Evolutionary conservation across 2,888 invertebrate genomes (phyloP), one percentile per base, ranked within the genome.

Genomic region (Rhopalosiphum nymphaeae): DNA sequence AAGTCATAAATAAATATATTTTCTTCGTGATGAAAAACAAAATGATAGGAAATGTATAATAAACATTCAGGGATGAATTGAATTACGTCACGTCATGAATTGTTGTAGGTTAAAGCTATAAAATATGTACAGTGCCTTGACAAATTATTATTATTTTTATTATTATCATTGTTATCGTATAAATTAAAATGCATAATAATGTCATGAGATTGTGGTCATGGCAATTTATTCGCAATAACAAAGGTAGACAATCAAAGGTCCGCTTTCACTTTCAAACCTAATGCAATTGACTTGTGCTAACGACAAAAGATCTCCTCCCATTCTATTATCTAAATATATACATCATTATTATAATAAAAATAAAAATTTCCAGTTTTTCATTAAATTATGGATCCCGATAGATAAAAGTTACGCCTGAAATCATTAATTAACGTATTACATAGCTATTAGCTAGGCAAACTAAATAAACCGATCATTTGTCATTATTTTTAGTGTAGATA

Each of bases 161-260:
- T 36, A 36, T 78, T 78, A 36, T 21, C 9, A 49, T 87, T 21
- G n/a, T 88, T 49, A 87, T 87, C 53, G n/a, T 87, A 53, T 87
- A 87, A 49, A 87, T 87, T 49, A 78, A 78, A 78, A 78, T 36
- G 36, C 36, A 78, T 36, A 78, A 78, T 36, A 78, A 78, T 78
- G 16, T 78, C 36, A 36, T 78, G 16, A 9, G 78, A 36, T 36
- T 78, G 78, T 78, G 36, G 67, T n/a, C 78, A 78, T 78, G 78
- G 36, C 78, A 78, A 21, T 78, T 36, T 36, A 78, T 36, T 36
- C 3, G 36, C 78, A 42, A 21, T 36, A 78, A 78, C 78, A 78
- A 78, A 78, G 78, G 78, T 36, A 78, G 36, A 78, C 78, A 78
- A 36, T 42, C 78, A 36, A 78, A 78, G 36, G 36, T 25, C 36